Percentiles rank a stretch among this genome's conserved stretches.
phyloP scores from a whole-genome alignment of 1,140 invertebrate species.

The Lordiphosa clarofinis region DNA sequence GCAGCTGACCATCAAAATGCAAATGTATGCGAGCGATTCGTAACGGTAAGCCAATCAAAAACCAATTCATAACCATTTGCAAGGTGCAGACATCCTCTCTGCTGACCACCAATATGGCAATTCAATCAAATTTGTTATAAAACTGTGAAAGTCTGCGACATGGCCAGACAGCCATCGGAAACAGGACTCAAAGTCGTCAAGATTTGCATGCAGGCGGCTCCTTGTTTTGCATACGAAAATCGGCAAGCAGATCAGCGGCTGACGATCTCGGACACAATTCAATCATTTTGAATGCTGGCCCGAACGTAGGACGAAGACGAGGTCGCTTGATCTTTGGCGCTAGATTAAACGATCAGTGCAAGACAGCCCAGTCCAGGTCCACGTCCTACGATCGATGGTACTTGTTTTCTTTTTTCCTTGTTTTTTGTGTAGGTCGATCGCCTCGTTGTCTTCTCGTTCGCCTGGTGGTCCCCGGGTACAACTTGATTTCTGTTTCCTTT shows the following conservation, averaged over 20 bases:
- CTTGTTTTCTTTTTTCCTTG: constrained; percentile 35
- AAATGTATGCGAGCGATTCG: constrained; percentile 29
- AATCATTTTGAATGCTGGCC: constrained; percentile 53
- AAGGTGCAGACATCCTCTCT: constrained; percentile 50
- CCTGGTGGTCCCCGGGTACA: constrained; percentile 71
- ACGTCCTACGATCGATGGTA: constrained; percentile 35
- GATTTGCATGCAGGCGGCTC: constrained; percentile 55
- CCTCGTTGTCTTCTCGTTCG: constrained; percentile 23
- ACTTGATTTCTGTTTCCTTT: constrained; percentile 78
- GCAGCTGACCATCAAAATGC: constrained; percentile 20
- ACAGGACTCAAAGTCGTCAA: constrained; percentile 68
- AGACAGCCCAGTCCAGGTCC: constrained; percentile 26
- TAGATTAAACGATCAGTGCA: constrained; percentile 74
- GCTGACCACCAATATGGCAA: constrained; percentile 26
- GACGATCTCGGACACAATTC: constrained; percentile 73
- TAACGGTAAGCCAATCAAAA: constrained; percentile 68
- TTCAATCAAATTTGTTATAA: constrained; percentile 79
- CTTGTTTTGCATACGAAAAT: constrained; percentile 66
- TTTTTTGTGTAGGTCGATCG: constrained; percentile 52
- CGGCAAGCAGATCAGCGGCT: constrained; percentile 45
- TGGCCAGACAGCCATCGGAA: constrained; percentile 59
- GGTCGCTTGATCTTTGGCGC: constrained; percentile 71
- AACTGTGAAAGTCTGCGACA: constrained; percentile 71
- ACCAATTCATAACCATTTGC: constrained; percentile 79
- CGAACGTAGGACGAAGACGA: constrained; percentile 38